Conservation (phyloP, 1,140 invertebrate species). For the Hetaerina americana region DNA sequence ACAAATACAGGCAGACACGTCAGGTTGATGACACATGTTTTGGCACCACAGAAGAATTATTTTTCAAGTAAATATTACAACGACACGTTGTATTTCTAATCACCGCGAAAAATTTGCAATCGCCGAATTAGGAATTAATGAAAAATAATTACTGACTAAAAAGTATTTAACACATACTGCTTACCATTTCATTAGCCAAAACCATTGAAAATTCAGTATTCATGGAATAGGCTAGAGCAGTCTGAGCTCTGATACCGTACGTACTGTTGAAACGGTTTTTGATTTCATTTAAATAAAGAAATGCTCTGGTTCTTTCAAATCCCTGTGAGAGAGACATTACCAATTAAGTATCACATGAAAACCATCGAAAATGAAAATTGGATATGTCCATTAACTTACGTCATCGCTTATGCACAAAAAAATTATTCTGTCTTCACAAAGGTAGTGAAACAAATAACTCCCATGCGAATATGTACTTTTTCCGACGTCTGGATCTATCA, state of each 20-base stretch:
- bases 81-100: too few species aligned
- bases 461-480: constrained; percentile 87
- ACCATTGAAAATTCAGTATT: constrained; percentile 82
- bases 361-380: not conserved
- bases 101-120: too few species aligned
- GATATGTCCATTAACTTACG: constrained; percentile 45
- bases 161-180: too few species aligned
- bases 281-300: constrained; percentile 79
- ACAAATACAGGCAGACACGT: too few species aligned
- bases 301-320: constrained; percentile 82
- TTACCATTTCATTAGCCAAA: constrained; percentile 75
- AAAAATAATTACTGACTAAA: too few species aligned
- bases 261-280: constrained; percentile 72
- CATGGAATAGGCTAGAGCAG: constrained; percentile 84
- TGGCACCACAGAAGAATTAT: too few species aligned
- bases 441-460: constrained; percentile 85
- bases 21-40: too few species aligned
- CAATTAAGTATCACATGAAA: not conserved
- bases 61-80: too few species aligned
- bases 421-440: constrained; percentile 71
- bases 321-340: constrained; percentile 53
- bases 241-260: constrained; percentile 68
- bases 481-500: constrained; percentile 71
- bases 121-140: too few species aligned
- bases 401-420: constrained; percentile 92